Conservation (phyloP, 2,888 invertebrate species). For the Zygothrica quintamaculata region DNA sequence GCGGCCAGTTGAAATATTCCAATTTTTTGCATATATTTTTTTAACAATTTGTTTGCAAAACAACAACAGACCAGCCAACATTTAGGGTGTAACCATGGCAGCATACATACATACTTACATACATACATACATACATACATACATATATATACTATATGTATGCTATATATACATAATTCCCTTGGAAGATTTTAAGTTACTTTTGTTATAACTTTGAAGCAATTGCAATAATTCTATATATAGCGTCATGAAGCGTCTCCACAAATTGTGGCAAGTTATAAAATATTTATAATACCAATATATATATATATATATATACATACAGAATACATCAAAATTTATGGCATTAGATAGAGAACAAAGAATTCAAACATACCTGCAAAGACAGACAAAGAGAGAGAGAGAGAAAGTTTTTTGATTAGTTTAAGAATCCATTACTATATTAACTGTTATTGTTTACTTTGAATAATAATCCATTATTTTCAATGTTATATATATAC, state of each 20-base stretch:
- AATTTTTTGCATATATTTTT: slow-evolving; percentile 19
- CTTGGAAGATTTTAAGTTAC: too few species aligned
- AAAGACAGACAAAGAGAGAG: slow-evolving; percentile 28
- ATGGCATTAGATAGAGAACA: too few species aligned
- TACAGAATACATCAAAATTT: too few species aligned
- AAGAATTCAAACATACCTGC: slow-evolving; percentile 48
- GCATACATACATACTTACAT: not conserved
- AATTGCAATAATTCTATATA: too few species aligned
- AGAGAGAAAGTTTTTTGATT: slow-evolving; percentile 19
- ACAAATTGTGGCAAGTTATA: too few species aligned
- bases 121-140: not conserved
- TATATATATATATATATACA: not conserved
- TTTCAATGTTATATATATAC: slow-evolving; percentile 4
- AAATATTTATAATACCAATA: too few species aligned
- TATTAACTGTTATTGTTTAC: slow-evolving; percentile 14
- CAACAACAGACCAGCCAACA: not conserved
- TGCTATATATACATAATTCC: too few species aligned
- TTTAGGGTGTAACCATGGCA: slow-evolving; percentile 14
- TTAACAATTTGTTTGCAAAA: slow-evolving; percentile 20
- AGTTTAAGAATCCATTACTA: slow-evolving; percentile 18
- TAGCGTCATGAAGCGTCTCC: too few species aligned
- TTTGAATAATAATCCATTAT: slow-evolving; percentile 20
- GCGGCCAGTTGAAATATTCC: slow-evolving; percentile 14
- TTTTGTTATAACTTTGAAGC: too few species aligned
- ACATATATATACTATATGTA: not conserved